Conservation (phyloP, 2,113 vertebrate species). For the Hippocampus barbouri region DNA sequence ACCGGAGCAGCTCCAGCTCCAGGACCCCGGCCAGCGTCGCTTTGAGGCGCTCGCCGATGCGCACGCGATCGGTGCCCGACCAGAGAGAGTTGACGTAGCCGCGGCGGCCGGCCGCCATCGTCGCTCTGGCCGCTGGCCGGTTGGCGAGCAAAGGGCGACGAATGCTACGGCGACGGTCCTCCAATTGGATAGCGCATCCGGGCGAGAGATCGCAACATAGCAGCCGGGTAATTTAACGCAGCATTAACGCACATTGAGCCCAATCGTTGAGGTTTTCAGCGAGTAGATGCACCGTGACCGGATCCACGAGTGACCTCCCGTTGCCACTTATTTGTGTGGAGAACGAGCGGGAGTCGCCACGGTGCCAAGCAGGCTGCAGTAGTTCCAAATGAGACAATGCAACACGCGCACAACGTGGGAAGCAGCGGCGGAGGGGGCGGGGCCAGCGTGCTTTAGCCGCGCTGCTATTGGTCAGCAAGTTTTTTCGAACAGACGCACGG, state of each 20-base stretch:
- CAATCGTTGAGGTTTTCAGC: background rate
- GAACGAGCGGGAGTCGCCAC: slow-evolving; percentile 3
- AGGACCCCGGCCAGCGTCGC: slow-evolving; percentile 78
- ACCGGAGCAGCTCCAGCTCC: slow-evolving; percentile 76
- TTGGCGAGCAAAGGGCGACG: slow-evolving; percentile 5
- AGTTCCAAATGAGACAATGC: slow-evolving; percentile 59
- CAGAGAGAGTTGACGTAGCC: slow-evolving; percentile 74
- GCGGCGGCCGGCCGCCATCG: slow-evolving; percentile 72
- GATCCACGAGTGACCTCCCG: slow-evolving; percentile 17
- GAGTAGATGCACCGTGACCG: background rate
- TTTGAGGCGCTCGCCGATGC: slow-evolving; percentile 76
- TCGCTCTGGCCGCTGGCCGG: slow-evolving; percentile 19
- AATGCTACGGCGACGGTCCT: slow-evolving; percentile 33
- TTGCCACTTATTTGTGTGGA: slow-evolving; percentile 9
- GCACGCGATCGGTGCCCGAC: slow-evolving; percentile 77
- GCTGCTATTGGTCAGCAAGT: slow-evolving; percentile 65
- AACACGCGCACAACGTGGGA: slow-evolving; percentile 32
- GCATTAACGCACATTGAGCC: background rate
- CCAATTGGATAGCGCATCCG: slow-evolving; percentile 32
- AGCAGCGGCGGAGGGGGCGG: slow-evolving; percentile 58
- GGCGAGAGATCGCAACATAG: slow-evolving; percentile 33
- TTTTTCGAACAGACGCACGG: slow-evolving; percentile 64
- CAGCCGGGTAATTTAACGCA: slow-evolving; percentile 12
- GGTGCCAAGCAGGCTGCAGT: slow-evolving; percentile 12
- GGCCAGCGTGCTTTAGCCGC: slow-evolving; percentile 27